Evolutionary conservation across 2,113 vertebrate species (phyloP).

Genomic region (Toxotes chatareus): DNA sequence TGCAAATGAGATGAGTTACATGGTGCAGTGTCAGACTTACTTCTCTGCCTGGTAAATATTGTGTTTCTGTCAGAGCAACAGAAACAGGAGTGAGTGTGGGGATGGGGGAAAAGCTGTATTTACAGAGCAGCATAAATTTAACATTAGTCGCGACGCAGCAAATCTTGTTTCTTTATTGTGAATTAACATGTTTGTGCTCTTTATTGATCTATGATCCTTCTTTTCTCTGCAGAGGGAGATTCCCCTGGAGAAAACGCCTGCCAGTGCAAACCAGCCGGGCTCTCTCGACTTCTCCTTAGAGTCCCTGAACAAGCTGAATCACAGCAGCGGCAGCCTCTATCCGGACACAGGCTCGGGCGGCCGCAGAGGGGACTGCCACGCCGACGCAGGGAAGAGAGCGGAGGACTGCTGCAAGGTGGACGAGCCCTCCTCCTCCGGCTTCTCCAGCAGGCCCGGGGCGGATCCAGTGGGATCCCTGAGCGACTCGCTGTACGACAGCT

Average conservation of each 20-base stretch:
- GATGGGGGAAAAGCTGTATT: too few relatives aligned
- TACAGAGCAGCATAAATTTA: too few relatives aligned
- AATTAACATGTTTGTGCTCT: background rate
- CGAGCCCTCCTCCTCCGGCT: conserved; percentile 76
- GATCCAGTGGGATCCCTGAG: conserved; percentile 88
- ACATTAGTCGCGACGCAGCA: background rate
- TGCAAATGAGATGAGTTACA: conserved; percentile 20
- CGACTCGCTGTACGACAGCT: conserved; percentile 92
- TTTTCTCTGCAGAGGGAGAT: conserved; percentile 85
- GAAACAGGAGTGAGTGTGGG: background rate
- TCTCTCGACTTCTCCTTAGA: conserved; percentile 87
- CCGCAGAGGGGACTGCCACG: conserved; percentile 73
- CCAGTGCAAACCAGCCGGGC: conserved; percentile 76
- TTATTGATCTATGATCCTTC: background rate
- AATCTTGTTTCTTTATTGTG: background rate
- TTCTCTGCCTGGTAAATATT: background rate
- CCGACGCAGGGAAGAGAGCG: conserved; percentile 69
- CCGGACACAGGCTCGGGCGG: conserved; percentile 77
- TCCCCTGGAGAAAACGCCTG: conserved; percentile 78
- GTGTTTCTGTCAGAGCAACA: background rate
- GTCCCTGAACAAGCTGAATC: conserved; percentile 87
- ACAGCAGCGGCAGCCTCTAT: conserved; percentile 79
- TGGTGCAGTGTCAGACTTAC: background rate
- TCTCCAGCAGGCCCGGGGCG: conserved; percentile 69
- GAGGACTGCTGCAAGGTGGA: conserved; percentile 75